These are phyloP conservation scores for Hydraecia micacea DNA, from an alignment of 2,888 invertebrate genomes.

Conservation along the genomic window DNA sequence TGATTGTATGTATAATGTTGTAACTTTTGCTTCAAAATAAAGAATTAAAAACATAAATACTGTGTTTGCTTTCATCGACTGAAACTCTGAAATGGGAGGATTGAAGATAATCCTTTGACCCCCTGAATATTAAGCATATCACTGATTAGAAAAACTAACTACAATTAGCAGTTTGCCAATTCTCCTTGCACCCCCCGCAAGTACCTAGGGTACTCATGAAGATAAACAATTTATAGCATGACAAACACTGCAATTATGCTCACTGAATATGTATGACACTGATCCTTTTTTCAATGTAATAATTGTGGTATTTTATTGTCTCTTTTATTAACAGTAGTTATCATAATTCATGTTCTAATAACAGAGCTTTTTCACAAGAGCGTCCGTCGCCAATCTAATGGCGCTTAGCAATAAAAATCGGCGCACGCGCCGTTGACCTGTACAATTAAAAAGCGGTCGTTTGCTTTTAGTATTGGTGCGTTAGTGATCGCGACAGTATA, in stretches of 20 bases:
- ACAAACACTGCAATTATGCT: background rate
- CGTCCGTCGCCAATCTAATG: conserved; percentile 65
- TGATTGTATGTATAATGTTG: background rate
- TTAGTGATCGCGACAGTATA: conserved; percentile 81
- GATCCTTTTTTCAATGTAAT: background rate
- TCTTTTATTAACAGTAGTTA: background rate
- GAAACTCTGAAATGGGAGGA: background rate
- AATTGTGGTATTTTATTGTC: background rate
- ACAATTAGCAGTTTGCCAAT: background rate
- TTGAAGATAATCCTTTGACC: background rate
- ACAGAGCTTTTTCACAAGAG: conserved; percentile 24
- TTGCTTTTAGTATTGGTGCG: conserved; percentile 85
- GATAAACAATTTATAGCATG: background rate
- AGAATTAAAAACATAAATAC: background rate
- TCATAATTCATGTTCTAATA: background rate
- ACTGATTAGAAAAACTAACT: background rate
- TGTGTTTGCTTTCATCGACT: background rate
- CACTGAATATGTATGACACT: background rate
- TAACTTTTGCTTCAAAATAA: conserved; percentile 23
- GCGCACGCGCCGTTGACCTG: conserved; percentile 83
- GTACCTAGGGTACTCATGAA: background rate
- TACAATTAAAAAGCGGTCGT: conserved; percentile 86
- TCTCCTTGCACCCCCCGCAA: background rate
- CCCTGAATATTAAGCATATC: background rate
- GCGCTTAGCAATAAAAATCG: conserved; percentile 73